phyloP scores from a whole-genome alignment of 2,113 vertebrate species.

The Ranitomeya imitator region DNA sequence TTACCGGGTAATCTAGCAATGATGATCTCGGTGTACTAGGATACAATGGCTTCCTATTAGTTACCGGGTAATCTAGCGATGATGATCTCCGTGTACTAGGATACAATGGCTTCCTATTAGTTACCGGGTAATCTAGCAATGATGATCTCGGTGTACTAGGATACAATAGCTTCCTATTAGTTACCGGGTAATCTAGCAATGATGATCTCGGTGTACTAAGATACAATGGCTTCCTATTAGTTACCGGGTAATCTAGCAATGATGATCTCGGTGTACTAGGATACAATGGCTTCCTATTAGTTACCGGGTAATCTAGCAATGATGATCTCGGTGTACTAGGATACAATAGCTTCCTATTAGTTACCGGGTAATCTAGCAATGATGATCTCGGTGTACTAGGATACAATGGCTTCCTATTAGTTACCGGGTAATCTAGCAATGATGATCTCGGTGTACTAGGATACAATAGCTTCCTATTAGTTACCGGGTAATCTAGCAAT shows the following conservation, averaged over 20 bases:
- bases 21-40: too few species aligned
- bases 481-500: too few species aligned
- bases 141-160: too few species aligned
- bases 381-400: too few species aligned
- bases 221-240: slow-evolving; percentile 4
- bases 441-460: slow-evolving; percentile 39
- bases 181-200: neutral
- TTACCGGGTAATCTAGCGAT: neutral
- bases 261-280: too few species aligned
- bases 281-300: neutral
- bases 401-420: neutral
- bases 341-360: neutral
- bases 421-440: neutral
- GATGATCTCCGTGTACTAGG: slow-evolving; percentile 40
- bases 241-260: too few species aligned
- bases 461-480: neutral
- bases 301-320: neutral
- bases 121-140: too few species aligned
- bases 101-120: slow-evolving; percentile 4
- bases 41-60: neutral
- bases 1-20: too few species aligned
- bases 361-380: too few species aligned
- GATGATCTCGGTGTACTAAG: slow-evolving; percentile 38
- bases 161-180: neutral
- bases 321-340: slow-evolving; percentile 39